Conservation (phyloP, 2,797 vertebrate genomes). For the Myotis vivesi region DNA sequence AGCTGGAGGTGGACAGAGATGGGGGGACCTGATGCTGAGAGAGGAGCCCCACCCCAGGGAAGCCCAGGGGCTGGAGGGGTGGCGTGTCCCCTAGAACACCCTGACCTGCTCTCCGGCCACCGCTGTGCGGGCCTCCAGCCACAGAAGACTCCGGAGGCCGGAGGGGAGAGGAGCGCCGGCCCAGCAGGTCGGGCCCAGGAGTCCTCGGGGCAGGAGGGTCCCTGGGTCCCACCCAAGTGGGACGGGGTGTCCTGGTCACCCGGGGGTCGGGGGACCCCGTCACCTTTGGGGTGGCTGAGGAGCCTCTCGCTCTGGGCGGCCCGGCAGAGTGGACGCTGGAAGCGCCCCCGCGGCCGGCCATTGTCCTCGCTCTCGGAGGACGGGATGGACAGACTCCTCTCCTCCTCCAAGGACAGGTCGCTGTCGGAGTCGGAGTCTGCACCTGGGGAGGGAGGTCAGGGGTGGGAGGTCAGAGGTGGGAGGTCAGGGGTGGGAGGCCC, state of each 20-base stretch:
- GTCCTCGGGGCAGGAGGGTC: background rate
- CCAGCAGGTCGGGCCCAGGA: background rate
- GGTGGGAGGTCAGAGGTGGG: background rate
- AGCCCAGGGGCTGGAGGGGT: background rate
- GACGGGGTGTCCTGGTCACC: background rate
- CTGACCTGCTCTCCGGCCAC: background rate
- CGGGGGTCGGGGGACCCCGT: constrained; percentile 28
- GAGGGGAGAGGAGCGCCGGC: background rate
- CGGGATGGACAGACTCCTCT: constrained; percentile 95
- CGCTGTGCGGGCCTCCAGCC: too few relatives aligned
- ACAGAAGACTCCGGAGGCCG: background rate
- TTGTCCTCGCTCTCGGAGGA: constrained; percentile 99
- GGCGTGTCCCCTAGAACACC: background rate
- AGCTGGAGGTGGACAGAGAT: background rate
- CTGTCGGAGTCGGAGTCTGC: constrained; percentile 97
- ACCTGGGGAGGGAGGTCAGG: constrained; percentile 80
- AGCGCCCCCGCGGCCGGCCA: constrained; percentile 93
- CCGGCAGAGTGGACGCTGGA: constrained; percentile 93
- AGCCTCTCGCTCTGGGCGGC: constrained; percentile 94
- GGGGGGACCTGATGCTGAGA: background rate
- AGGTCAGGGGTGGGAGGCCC: background rate
- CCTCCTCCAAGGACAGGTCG: constrained; percentile 96
- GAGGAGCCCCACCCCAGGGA: background rate
- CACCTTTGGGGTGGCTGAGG: constrained; percentile 97
- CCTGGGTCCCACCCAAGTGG: background rate